Conservation (phyloP, 2,888 invertebrate genomes). For the Anaspis maculata region DNA sequence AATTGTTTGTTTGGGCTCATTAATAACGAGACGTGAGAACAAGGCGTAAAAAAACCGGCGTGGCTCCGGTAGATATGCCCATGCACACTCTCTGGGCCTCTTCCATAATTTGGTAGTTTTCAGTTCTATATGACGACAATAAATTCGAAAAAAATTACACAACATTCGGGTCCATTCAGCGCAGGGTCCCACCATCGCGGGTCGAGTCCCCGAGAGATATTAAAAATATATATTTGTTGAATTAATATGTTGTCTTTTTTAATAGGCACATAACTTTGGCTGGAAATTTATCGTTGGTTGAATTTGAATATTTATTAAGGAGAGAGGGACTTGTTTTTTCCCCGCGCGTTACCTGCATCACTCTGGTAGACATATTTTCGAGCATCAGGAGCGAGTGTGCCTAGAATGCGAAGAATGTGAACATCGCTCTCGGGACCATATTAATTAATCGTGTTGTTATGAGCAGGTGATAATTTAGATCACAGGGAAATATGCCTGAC, state of each 20-base stretch:
- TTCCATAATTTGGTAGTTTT: too few relatives aligned
- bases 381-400: too few relatives aligned
- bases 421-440: conserved; percentile 25
- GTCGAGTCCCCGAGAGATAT: too few relatives aligned
- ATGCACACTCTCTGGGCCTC: too few relatives aligned
- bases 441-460: conserved; percentile 21
- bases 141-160: too few relatives aligned
- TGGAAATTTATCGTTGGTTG: conserved; percentile 37
- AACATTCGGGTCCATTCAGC: too few relatives aligned
- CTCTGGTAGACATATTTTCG: conserved; percentile 30
- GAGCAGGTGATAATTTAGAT: conserved; percentile 25
- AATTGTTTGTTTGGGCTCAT: too few relatives aligned
- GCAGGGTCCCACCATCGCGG: too few relatives aligned
- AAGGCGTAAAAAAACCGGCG: too few relatives aligned
- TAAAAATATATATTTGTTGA: conserved; percentile 39
- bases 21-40: too few relatives aligned
- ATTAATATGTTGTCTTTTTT: conserved; percentile 42
- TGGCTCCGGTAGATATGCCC: too few relatives aligned
- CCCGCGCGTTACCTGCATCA: conserved; percentile 23
- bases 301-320: conserved; percentile 42
- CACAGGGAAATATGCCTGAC: conserved; percentile 16
- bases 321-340: conserved; percentile 23
- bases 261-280: conserved; percentile 38
- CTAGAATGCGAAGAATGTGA: conserved; percentile 33
- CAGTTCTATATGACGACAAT: too few relatives aligned